Percentiles rank a stretch among this genome's conserved stretches.
Evolutionary conservation across 2,113 vertebrate species (phyloP).

Genomic region (Cyphomyrus plagiostoma): DNA sequence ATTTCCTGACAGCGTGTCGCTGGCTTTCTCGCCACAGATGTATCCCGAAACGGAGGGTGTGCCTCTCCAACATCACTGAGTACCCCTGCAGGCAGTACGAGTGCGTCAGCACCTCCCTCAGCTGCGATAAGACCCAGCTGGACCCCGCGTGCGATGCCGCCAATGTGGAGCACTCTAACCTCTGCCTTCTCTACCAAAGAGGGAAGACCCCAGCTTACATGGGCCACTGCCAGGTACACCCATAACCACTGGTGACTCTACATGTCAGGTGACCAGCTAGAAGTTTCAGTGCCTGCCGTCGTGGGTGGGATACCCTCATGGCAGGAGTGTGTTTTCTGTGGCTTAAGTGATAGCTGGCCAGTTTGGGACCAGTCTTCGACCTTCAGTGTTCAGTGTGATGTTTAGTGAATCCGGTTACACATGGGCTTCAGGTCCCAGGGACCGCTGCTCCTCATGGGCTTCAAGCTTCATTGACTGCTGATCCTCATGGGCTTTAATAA

Average conservation of each 20-base stretch:
- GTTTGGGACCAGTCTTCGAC: neutral
- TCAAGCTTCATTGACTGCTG: neutral
- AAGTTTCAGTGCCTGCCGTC: neutral
- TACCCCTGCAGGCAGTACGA: slow-evolving; percentile 79
- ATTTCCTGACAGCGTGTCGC: neutral
- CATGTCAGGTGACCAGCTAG: neutral
- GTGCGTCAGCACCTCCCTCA: slow-evolving; percentile 70
- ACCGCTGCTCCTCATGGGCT: neutral
- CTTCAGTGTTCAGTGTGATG: neutral
- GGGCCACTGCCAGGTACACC: slow-evolving; percentile 85
- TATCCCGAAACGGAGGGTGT: slow-evolving; percentile 77
- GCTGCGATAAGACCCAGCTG: slow-evolving; percentile 69
- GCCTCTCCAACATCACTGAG: slow-evolving; percentile 76
- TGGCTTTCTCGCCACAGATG: slow-evolving; percentile 63
- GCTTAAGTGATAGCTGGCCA: neutral
- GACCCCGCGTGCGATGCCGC: slow-evolving; percentile 89
- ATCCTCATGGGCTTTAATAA: neutral
- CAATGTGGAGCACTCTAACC: slow-evolving; percentile 70
- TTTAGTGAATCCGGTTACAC: neutral
- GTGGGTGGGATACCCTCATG: neutral
- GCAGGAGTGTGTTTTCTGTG: neutral
- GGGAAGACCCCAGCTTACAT: slow-evolving; percentile 82
- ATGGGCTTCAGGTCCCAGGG: neutral
- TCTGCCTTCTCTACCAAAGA: slow-evolving; percentile 80
- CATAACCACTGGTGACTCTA: neutral